Conservation (phyloP, 2,797 vertebrate species). For the Nyctalus aviator region DNA sequence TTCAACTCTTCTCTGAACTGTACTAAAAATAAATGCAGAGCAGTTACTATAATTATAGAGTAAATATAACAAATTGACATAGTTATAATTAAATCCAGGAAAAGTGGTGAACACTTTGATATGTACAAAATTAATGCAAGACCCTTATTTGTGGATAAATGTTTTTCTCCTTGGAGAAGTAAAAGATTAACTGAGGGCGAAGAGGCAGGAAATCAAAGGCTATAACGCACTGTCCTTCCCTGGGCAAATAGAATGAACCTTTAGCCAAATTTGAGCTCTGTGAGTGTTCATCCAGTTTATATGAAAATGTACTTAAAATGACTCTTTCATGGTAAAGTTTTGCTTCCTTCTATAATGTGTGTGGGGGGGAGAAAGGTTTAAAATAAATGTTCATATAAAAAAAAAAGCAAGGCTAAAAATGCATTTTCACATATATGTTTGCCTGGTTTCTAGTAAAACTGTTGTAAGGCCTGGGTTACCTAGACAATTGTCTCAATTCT, state of each 20-base stretch:
- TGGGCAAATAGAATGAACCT: background rate
- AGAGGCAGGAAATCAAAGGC: background rate
- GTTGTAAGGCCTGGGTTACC: background rate
- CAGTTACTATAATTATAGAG: slow-evolving; percentile 80
- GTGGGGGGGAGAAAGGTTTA: background rate
- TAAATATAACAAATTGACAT: slow-evolving; percentile 83
- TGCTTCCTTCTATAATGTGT: background rate
- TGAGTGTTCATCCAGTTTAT: background rate
- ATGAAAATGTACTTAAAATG: background rate
- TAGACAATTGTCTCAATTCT: background rate
- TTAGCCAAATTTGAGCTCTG: background rate
- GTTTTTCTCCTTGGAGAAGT: background rate
- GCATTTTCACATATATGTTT: background rate
- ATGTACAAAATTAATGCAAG: slow-evolving; percentile 73
- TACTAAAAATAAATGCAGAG: slow-evolving; percentile 72
- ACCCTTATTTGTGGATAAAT: slow-evolving; percentile 49
- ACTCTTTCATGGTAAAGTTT: background rate
- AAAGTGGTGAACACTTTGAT: slow-evolving; percentile 73
- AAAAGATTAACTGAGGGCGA: slow-evolving; percentile 61
- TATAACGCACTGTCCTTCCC: background rate
- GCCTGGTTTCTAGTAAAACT: background rate
- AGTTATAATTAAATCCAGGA: slow-evolving; percentile 82
- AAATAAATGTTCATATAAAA: background rate
- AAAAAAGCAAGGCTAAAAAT: background rate
- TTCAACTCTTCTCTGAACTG: slow-evolving; percentile 29